A percentile compares a stretch with the other conserved stretches of the same genome.
Evolutionary conservation across 2,888 invertebrate species (phyloP).

Genomic region (Apodemia hepburni): DNA sequence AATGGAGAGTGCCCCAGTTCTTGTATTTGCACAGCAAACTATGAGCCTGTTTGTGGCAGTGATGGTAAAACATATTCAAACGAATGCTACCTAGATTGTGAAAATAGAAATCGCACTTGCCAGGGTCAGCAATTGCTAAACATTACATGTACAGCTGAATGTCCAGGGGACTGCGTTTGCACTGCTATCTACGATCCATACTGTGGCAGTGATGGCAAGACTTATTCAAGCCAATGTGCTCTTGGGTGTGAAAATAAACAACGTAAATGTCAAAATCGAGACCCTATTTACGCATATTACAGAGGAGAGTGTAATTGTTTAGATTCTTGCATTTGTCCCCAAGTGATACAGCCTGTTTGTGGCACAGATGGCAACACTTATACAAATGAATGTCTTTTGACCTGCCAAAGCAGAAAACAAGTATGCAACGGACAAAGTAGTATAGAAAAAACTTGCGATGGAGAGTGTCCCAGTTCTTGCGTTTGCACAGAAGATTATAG

Average conservation of each 20-base stretch:
- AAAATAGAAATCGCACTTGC: not conserved
- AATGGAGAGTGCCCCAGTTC: constrained; percentile 25
- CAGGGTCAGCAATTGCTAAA: not conserved
- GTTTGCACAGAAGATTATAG: constrained; percentile 24
- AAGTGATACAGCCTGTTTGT: not conserved
- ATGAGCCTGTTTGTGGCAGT: constrained; percentile 36
- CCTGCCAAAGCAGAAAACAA: constrained; percentile 10
- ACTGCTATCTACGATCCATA: constrained; percentile 29
- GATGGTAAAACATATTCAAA: constrained; percentile 36
- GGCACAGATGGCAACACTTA: not conserved
- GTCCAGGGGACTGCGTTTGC: constrained; percentile 25
- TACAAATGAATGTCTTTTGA: not conserved
- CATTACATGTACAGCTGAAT: constrained; percentile 6
- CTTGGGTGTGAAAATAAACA: constrained; percentile 27
- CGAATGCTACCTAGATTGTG: not conserved
- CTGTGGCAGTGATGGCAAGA: constrained; percentile 38
- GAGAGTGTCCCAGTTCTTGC: constrained; percentile 24
- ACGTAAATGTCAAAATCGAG: not conserved
- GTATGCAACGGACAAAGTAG: constrained; percentile 1
- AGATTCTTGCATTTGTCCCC: constrained; percentile 25
- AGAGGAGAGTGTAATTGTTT: constrained; percentile 17
- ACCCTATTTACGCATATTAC: not conserved
- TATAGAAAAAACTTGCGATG: constrained; percentile 19
- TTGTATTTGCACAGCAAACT: constrained; percentile 16
- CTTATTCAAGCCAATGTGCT: constrained; percentile 27